phyloP scores from a whole-genome alignment of 2,797 vertebrate species.

The Sebastes minor region DNA sequence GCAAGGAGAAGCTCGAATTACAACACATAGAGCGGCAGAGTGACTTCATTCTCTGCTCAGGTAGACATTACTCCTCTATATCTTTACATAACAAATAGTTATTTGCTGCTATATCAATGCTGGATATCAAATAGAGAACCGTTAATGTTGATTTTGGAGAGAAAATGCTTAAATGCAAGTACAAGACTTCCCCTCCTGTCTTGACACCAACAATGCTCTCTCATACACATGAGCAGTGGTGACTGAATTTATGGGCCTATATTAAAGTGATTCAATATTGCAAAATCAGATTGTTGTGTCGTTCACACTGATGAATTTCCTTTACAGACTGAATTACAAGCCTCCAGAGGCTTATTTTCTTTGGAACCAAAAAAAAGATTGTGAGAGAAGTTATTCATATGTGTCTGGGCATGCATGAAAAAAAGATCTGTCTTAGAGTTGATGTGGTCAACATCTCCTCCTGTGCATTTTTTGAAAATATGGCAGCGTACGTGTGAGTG shows the following conservation, averaged over 20 bases:
- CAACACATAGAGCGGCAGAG: rapidly evolving
- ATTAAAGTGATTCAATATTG: background rate
- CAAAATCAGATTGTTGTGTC: slow-evolving; percentile 5
- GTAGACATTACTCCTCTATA: too few relatives aligned
- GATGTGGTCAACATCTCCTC: background rate
- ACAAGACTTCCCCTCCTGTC: background rate
- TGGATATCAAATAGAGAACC: too few relatives aligned
- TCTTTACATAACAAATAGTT: too few relatives aligned
- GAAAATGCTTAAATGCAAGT: background rate
- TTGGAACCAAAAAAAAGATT: background rate
- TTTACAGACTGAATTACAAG: background rate
- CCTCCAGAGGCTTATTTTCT: background rate
- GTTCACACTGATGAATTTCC: background rate
- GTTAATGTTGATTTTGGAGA: background rate
- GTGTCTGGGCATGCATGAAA: background rate
- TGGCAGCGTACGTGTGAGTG: background rate
- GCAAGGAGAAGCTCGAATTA: too few relatives aligned
- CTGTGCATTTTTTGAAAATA: background rate
- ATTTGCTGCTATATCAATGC: too few relatives aligned
- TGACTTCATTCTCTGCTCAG: too few relatives aligned
- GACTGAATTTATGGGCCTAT: background rate
- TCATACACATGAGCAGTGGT: background rate
- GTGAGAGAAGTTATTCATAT: background rate
- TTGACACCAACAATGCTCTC: background rate
- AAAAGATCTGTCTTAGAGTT: background rate